Percentiles rank a stretch among this genome's conserved stretches.
Conservation (phyloP, 2,113 vertebrate species). For the Indicator maculatus region DNA sequence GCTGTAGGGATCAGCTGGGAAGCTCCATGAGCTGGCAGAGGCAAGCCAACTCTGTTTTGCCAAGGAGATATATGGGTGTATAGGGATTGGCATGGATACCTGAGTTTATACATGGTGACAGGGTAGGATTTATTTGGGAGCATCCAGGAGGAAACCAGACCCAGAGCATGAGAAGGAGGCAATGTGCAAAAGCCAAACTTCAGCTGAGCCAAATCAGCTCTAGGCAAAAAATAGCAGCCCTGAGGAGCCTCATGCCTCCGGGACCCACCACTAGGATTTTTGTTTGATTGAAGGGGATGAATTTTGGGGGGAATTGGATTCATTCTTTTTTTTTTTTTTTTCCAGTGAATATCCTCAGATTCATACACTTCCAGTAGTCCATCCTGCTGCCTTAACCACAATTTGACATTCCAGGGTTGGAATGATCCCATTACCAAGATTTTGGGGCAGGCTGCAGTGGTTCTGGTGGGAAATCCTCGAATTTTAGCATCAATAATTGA, state of each 20-base stretch:
- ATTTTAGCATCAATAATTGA: neutral
- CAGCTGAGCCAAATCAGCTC: rapidly evolving
- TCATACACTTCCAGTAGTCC: neutral
- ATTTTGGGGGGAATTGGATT: neutral
- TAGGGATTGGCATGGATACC: no score
- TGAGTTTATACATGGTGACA: neutral
- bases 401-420: neutral
- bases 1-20: rapidly evolving
- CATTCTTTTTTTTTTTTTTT: neutral
- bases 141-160: rapidly evolving
- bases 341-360: neutral
- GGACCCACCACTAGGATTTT: neutral
- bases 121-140: rapidly evolving
- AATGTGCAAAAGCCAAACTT: neutral
- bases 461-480: neutral
- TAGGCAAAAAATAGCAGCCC: neutral
- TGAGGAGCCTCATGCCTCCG: no score
- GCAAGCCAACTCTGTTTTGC: neutral
- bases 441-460: rapidly evolving
- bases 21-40: neutral
- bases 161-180: rapidly evolving
- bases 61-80: neutral
- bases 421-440: neutral
- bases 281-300: neutral
- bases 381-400: rapidly evolving